Evolutionary conservation across 2,888 invertebrate species (phyloP).

Genomic region (Macrosiphum euphorbiae): DNA sequence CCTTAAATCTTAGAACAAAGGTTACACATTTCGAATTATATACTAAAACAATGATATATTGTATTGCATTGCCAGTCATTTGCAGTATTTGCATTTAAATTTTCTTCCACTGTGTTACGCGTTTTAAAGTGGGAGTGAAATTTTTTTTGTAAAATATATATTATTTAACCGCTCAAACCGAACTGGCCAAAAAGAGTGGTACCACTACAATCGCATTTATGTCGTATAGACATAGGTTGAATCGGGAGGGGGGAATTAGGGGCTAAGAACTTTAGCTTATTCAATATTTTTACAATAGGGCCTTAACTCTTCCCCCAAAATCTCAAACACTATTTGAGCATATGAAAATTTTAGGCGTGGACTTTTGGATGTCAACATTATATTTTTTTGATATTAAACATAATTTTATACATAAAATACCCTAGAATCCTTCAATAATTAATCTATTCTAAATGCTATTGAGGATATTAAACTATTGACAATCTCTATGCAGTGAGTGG

Average conservation of each 20-base stretch:
- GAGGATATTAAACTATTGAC: fast-evolving
- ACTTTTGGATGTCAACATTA: background rate
- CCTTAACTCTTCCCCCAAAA: no score
- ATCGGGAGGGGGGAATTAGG: no score
- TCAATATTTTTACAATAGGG: no score
- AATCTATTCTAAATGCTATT: background rate
- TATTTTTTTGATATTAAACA: background rate
- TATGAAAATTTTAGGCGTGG: background rate
- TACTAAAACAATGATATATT: background rate
- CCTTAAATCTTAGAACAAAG: background rate
- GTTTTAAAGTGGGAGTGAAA: background rate
- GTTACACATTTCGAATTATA: background rate
- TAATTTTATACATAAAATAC: background rate
- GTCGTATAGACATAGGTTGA: no score
- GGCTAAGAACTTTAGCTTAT: no score
- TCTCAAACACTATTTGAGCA: no score
- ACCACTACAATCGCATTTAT: background rate
- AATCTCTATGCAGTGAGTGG: background rate
- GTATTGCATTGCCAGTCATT: background rate
- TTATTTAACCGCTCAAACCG: background rate
- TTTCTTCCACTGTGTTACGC: background rate
- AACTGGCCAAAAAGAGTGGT: background rate
- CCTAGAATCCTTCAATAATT: background rate
- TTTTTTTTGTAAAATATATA: background rate
- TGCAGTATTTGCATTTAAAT: background rate